phyloP scores from a whole-genome alignment of 2,113 vertebrate species.

The Siniperca knerii region DNA sequence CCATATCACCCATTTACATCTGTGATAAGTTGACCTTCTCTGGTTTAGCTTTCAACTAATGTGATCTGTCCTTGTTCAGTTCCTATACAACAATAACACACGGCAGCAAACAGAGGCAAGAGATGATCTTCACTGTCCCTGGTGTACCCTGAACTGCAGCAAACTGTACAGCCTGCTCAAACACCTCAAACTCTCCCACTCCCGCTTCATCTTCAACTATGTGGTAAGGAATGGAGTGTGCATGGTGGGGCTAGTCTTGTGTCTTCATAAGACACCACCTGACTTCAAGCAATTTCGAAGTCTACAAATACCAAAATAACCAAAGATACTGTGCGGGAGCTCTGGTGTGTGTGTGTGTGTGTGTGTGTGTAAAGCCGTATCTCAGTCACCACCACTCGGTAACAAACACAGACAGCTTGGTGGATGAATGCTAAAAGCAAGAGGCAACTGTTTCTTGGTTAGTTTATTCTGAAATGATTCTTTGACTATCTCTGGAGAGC shows the following conservation, averaged over 20 bases:
- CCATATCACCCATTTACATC: conserved; percentile 19
- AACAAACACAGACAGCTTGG: neutral
- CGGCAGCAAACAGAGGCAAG: conserved; percentile 97
- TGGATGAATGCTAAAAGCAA: neutral
- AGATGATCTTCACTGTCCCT: conserved; percentile 97
- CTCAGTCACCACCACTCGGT: neutral
- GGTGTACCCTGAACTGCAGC: conserved; percentile 97
- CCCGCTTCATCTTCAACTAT: conserved; percentile 98
- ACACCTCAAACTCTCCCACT: conserved; percentile 98
- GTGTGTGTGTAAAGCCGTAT: neutral
- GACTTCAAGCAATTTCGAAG: neutral
- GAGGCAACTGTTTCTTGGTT: neutral
- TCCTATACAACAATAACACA: conserved; percentile 98
- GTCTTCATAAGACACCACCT: neutral
- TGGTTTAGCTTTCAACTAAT: conserved; percentile 16
- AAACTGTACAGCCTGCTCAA: conserved; percentile 98
- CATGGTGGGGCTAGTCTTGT: neutral
- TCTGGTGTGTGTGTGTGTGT: neutral
- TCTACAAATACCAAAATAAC: neutral
- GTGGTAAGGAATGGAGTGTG: conserved; percentile 86
- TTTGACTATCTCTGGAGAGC: neutral
- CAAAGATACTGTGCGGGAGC: neutral
- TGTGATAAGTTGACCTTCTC: neutral
- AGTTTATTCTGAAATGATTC: neutral
- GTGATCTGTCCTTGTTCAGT: conserved; percentile 80